These are phyloP conservation scores for Platorchestia sp. DNA, from an alignment of 1,140 invertebrate species.

Conservation along the genomic window DNA sequence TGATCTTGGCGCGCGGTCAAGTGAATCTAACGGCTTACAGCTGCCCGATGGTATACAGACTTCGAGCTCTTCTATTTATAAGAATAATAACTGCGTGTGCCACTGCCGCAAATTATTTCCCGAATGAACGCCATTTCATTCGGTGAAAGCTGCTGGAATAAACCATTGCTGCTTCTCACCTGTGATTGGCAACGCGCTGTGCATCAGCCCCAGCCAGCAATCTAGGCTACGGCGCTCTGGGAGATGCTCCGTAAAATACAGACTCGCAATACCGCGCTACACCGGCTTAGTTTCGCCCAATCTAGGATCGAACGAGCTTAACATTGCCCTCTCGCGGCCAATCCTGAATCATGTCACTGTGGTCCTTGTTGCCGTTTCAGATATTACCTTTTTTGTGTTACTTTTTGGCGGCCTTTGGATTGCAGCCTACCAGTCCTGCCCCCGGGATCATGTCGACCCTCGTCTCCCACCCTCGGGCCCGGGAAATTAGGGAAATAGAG, in stretches of 20 bases:
- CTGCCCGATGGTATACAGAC: not conserved
- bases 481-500: not conserved
- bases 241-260: slow-evolving; percentile 34
- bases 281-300: slow-evolving; percentile 49
- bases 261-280: slow-evolving; percentile 5
- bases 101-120: not conserved
- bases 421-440: not conserved
- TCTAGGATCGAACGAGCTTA: slow-evolving; percentile 43
- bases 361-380: not conserved
- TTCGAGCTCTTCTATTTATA: not conserved
- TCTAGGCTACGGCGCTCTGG: not conserved
- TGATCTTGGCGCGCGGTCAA: not conserved
- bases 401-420: not conserved
- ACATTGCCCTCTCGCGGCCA: slow-evolving; percentile 21
- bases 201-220: too few relatives aligned
- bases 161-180: not conserved
- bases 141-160: not conserved
- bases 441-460: not conserved
- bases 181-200: not conserved
- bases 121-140: not conserved
- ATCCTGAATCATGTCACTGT: slow-evolving; percentile 23
- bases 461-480: not conserved
- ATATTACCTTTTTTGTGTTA: not conserved
- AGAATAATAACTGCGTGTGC: not conserved
- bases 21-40: not conserved